phyloP scores from a whole-genome alignment of 2,888 invertebrate genomes.

The Macrosoma leucophasiata region DNA sequence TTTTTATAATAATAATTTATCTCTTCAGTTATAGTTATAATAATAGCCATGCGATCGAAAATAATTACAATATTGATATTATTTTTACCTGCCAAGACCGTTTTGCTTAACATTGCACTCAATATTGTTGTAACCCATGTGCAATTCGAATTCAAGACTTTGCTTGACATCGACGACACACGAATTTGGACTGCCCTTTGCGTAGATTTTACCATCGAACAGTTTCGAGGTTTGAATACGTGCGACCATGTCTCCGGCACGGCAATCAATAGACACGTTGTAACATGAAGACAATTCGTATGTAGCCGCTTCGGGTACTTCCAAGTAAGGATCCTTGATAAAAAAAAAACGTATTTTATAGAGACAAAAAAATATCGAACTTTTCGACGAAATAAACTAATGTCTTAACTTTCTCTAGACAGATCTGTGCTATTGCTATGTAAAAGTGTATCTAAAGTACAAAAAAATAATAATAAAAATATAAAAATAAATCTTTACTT shows the following conservation, averaged over 20 bases:
- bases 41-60: too few species aligned
- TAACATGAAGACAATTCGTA: constrained; percentile 95
- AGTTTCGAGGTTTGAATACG: constrained; percentile 93
- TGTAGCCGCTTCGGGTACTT: constrained; percentile 93
- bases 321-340: constrained; percentile 88
- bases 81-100: constrained; percentile 82
- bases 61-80: not conserved
- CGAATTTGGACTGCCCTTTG: constrained; percentile 94
- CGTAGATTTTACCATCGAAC: constrained; percentile 96
- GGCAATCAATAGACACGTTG: constrained; percentile 95
- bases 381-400: too few species aligned
- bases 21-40: too few species aligned
- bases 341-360: too few species aligned
- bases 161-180: constrained; percentile 93
- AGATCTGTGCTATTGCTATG: too few species aligned
- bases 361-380: too few species aligned
- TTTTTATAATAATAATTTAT: not conserved
- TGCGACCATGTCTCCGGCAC: constrained; percentile 94
- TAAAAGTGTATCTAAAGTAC: too few species aligned
- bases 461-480: not conserved
- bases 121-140: constrained; percentile 93
- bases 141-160: constrained; percentile 91
- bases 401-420: too few species aligned
- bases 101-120: constrained; percentile 95
- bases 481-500: constrained; percentile 64